Conservation (phyloP, 2,113 vertebrate species). For the Alethe diademata region DNA sequence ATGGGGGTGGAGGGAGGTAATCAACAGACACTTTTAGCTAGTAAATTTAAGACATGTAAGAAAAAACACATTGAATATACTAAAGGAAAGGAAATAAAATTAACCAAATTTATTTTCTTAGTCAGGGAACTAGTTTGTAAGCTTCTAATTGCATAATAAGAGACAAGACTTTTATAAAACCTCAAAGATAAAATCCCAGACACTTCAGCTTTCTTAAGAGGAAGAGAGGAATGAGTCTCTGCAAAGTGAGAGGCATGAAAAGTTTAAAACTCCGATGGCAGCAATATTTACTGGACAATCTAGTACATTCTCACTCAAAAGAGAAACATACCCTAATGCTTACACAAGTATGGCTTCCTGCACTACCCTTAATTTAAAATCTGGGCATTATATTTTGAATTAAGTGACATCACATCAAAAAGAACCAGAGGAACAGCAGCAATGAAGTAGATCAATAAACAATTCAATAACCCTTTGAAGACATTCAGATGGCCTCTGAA, state of each 20-base stretch:
- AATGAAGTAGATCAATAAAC: constrained; percentile 53
- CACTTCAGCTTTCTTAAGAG: background rate
- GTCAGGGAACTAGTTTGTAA: background rate
- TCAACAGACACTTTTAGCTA: background rate
- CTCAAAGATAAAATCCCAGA: background rate
- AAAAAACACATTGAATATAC: background rate
- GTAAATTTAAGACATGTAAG: background rate
- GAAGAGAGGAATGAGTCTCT: background rate
- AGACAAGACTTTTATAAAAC: background rate
- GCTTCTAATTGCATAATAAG: background rate
- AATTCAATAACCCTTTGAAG: constrained; percentile 46
- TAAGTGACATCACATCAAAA: constrained; percentile 42
- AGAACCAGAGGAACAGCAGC: constrained; percentile 3
- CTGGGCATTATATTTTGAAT: background rate
- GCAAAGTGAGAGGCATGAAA: background rate
- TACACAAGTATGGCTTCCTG: background rate
- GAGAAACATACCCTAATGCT: constrained; percentile 29
- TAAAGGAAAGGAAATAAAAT: background rate
- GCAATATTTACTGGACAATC: background rate
- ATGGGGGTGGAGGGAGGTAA: background rate
- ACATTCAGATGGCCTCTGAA: background rate
- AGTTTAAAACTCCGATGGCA: background rate
- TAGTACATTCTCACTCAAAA: background rate
- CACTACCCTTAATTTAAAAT: constrained; percentile 23
- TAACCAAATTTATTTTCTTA: background rate